Base-by-base conservation (phyloP, 2,797 vertebrate genomes). In the Pempheris klunzingeri region DNA sequence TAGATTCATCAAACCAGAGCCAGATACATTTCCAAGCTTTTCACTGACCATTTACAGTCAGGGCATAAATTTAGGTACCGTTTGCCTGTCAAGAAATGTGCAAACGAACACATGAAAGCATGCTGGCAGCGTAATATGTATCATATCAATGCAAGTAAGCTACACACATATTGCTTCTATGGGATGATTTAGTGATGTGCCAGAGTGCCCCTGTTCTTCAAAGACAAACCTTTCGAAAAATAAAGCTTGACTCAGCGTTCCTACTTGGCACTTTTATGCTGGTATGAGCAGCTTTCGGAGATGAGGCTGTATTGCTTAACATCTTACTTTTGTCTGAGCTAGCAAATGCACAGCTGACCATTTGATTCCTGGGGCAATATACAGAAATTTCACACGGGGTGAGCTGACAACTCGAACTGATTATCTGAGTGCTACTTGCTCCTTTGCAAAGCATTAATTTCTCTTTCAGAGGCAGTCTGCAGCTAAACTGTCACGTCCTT, bases 111-210 rank as follows among this genome's bases (percentile, higher is more conserved):
- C 26, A 61, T 64, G 41, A 49, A 55, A 54, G 52, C 47, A n/a
- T 7, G 63, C 46, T 69, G 71, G 52, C 53, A 78, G 77, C 72
- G 30, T 70, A 70, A 28, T 46, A 64, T 50, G 76, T 32, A 72
- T 77, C 69, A 28, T 44, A 78, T 78, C 74, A 66, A 54, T 79
- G 61, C 46, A 85, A 71, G 75, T 77, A 76, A 84, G 63, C 77
- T 44, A 38, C 63, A 71, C 58, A 74, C 61, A 76, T 28, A 68
- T 14, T 52, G 59, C 32, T 60, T 78, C 41, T 38, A 52, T 30
- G 26, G 41, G 61, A 79, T 82, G 81, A 90, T 85, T 83, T 81
- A 87, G 77, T 75, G 61, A 50, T 62, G 49, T 80, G 81, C 82
- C 90, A 82, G 64, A n/a, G 71, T 26, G 38, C 44, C 36, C 36